Conservation (phyloP, 2,888 invertebrate genomes). For the Melangyna quadrimaculata region DNA sequence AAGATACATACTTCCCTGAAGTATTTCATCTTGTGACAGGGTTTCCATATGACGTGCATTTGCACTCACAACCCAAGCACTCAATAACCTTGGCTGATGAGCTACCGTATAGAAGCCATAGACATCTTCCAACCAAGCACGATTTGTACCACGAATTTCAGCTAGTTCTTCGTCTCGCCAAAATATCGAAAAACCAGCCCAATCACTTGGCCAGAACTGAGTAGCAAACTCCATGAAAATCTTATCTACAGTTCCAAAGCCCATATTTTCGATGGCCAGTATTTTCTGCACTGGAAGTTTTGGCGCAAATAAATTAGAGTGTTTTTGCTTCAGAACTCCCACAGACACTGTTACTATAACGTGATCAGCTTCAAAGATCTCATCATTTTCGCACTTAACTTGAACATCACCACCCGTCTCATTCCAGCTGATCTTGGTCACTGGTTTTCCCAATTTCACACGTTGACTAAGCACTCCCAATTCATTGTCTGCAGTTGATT, state of each 20-base stretch:
- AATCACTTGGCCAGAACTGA: slow-evolving; percentile 83
- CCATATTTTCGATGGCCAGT: slow-evolving; percentile 82
- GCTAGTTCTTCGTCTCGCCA: slow-evolving; percentile 83
- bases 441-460: slow-evolving; percentile 73
- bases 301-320: slow-evolving; percentile 81
- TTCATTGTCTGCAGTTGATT: slow-evolving; percentile 66
- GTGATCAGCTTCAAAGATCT: slow-evolving; percentile 82
- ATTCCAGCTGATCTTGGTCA: slow-evolving; percentile 61
- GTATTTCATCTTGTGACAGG: slow-evolving; percentile 82
- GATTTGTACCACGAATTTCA: slow-evolving; percentile 75
- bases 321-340: slow-evolving; percentile 83
- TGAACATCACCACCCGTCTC: neutral
- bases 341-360: slow-evolving; percentile 84
- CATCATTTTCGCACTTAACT: slow-evolving; percentile 78
- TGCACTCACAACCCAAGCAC: slow-evolving; percentile 87
- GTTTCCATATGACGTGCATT: slow-evolving; percentile 85
- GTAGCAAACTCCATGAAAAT: slow-evolving; percentile 84
- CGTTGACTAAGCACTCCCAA: slow-evolving; percentile 75
- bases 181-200: slow-evolving; percentile 82
- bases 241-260: slow-evolving; percentile 85
- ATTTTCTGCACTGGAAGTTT: slow-evolving; percentile 81
- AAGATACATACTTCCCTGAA: slow-evolving; percentile 77
- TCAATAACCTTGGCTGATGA: slow-evolving; percentile 84
- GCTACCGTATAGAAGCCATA: slow-evolving; percentile 86
- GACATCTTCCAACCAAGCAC: slow-evolving; percentile 85